Base-by-base conservation (phyloP, 2,888 invertebrate species). In the Lycia hirtaria region DNA sequence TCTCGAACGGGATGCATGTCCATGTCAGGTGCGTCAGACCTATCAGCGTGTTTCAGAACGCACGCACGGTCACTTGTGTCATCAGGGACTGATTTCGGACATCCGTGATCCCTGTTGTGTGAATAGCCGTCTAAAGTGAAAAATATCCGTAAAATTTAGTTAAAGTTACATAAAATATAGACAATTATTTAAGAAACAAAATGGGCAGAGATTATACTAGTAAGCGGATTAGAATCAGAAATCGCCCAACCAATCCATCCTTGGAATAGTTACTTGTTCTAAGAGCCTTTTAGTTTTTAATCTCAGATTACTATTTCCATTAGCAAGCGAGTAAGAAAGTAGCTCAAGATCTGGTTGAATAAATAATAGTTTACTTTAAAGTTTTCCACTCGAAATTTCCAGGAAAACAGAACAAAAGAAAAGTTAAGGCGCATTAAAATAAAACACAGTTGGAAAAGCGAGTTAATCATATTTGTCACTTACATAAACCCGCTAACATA, bases 291-390 rank as follows among this genome's bases (percentile, higher is more conserved):
- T 15, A 19, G 24, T 37, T 56, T 38, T 33, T 22, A 50, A 15
- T 49, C 22, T 38, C 38, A 41, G 51, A 56, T 51, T 28, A 47
- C 24, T 26, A 40, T 38, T 51, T 47, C 40, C 45, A 47, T 56
- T 47, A 56, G 35, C 33, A 37, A 19, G 3, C 38, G 5, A 17
- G 20, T 20, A 43, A 37, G 37, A 52, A 43, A 19, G 35, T 10
- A 26, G 15, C 37, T 43, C 35, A 32, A 37, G 45, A 48, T 30
- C 28, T 26, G 24, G 20, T 26, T 52, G 37, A 58, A 53, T 44
- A 49, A 44, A 52, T 48, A 43, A 52, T 48, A 30, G 43, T 32
- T 47, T 41, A 48, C 32, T 51, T 51, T 24, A 33, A 48, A 57
- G 41, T 52, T 53, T 53, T 28, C 41, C 51, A 26, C 51, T 51